Evolutionary conservation across 2,888 invertebrate genomes (phyloP), one percentile per base, ranked within the genome.

Genomic region (Hyles lineata): DNA sequence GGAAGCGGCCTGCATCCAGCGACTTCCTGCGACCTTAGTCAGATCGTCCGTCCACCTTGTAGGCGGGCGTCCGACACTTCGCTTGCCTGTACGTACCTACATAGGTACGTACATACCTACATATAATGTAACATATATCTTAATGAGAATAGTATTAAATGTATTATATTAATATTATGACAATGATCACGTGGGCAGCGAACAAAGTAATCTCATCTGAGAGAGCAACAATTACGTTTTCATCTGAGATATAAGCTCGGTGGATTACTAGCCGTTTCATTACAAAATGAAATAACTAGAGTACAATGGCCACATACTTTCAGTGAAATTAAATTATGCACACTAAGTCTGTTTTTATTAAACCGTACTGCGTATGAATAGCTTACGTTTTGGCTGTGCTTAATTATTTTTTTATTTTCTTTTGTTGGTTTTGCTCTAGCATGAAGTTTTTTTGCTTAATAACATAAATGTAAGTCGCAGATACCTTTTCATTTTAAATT

Each of bases 131-230:
- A 15, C 43, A 43, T 15, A 15, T 43, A 43, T 43, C 43, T 15
- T 43, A 43, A 43, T 11, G 43, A 43, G 43, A 11, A 43, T 11
- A 11, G 3, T 55, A 55, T 1, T 55, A 55, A n/a, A 6, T n/a
- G n/a, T 63, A 63, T 35, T 23, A 50, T 50, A 50, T 23, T 50
- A 43, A 17, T 23, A 50, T 55, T 55, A 55, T 55, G 55, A 55
- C n/a, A 55, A 55, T 25, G 23, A 43, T 43, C 63, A 23, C 63
- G 63, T 67, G 43, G 17, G 17, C 23, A 50, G 23, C 43, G 15
- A 67, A 67, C 67, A 43, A 67, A 43, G 67, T 67, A 67, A 67
- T 67, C 50, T 67, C 43, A 50, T 67, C 63, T 50, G 35, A 21
- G 21, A 50, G 50, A 55, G 55, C n/a, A 55, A 55, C 43, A 67